phyloP scores from a whole-genome alignment of 2,888 invertebrate species.

The Elegia similella region DNA sequence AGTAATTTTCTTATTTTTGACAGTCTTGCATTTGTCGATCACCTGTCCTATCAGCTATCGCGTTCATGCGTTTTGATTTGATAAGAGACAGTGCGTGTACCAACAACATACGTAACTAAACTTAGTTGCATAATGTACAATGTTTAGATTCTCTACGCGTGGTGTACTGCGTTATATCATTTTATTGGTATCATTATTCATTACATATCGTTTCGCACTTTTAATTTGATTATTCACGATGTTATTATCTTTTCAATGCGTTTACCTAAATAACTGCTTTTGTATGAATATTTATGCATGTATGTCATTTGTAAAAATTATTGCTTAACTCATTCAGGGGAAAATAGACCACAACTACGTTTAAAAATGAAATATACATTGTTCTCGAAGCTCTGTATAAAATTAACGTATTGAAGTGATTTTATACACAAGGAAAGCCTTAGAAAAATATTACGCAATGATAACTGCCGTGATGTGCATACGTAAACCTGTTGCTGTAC shows the following conservation, averaged over 20 bases:
- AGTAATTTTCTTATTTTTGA: background rate
- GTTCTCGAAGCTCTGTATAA: no score
- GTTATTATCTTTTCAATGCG: no score
- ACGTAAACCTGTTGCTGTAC: conserved; percentile 56
- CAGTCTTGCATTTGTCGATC: conserved; percentile 42
- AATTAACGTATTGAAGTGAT: no score
- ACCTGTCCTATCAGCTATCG: conserved; percentile 62
- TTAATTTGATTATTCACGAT: background rate
- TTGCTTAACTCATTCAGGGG: no score
- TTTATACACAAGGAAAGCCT: background rate
- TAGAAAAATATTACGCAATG: conserved; percentile 42
- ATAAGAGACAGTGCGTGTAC: conserved; percentile 69
- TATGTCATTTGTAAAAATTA: no score
- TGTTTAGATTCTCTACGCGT: conserved; percentile 41
- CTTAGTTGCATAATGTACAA: conserved; percentile 56
- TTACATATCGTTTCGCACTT: conserved; percentile 30
- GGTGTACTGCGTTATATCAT: conserved; percentile 49
- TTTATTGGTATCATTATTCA: conserved; percentile 49
- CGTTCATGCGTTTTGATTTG: conserved; percentile 66
- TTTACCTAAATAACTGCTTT: no score
- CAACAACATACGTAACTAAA: conserved; percentile 48
- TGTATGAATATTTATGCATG: no score
- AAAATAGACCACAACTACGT: no score
- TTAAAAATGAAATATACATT: no score
- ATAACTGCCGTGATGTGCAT: conserved; percentile 52